Percentiles rank a stretch among this genome's conserved stretches.
Conservation (phyloP, 1,140 invertebrate genomes). For the Fopius arisanus region DNA sequence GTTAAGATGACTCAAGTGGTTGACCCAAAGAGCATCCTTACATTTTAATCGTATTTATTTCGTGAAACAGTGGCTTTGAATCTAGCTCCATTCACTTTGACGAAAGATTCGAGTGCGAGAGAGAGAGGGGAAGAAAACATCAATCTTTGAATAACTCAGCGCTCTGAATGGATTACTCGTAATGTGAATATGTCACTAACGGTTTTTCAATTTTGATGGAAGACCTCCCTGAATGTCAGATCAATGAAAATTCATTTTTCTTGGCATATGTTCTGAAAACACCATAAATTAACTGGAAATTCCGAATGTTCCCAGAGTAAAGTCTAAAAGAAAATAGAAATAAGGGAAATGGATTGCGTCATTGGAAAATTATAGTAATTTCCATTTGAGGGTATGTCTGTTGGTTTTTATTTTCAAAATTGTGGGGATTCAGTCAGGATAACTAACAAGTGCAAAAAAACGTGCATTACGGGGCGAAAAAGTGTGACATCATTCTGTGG, state of each 20-base stretch:
- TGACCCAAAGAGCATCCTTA: neutral
- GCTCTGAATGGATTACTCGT: neutral
- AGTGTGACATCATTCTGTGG: no score
- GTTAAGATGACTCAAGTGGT: slow-evolving; percentile 9
- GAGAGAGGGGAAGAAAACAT: slow-evolving; percentile 11
- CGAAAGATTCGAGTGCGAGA: neutral
- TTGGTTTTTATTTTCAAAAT: no score
- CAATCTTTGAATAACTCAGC: slow-evolving; percentile 26
- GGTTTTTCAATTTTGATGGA: slow-evolving; percentile 29
- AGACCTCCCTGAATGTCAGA: slow-evolving; percentile 6
- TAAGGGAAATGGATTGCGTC: no score
- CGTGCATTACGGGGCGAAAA: no score
- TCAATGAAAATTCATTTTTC: slow-evolving; percentile 5
- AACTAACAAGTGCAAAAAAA: no score
- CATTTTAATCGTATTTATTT: neutral
- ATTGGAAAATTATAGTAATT: no score
- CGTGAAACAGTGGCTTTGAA: neutral
- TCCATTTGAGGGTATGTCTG: no score
- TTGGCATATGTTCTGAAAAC: neutral
- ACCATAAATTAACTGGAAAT: no score
- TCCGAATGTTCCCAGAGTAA: no score
- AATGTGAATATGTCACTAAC: slow-evolving; percentile 23
- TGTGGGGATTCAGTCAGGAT: no score
- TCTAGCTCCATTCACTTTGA: neutral
- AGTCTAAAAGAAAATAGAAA: no score